These are phyloP conservation scores for Smutsia gigantea DNA, from an alignment of 2,797 vertebrate genomes.

Conservation along the genomic window DNA sequence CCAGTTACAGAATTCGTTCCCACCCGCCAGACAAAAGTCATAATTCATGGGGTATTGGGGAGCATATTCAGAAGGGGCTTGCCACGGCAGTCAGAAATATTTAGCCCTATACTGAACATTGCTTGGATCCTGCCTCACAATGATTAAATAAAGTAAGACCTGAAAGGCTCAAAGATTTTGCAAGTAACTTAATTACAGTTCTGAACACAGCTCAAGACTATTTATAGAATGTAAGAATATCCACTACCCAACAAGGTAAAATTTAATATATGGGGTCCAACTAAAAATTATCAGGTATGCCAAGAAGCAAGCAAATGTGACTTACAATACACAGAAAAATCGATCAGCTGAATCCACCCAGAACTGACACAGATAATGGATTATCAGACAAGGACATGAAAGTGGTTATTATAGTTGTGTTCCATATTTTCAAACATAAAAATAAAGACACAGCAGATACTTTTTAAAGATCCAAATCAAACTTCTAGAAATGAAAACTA, in stretches of 20 bases:
- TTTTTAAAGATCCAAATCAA: neutral
- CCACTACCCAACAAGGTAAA: neutral
- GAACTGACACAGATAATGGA: neutral
- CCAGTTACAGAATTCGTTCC: neutral
- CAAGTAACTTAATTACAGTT: neutral
- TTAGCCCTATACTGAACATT: neutral
- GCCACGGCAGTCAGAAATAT: neutral
- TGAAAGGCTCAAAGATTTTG: neutral
- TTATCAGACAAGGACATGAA: neutral
- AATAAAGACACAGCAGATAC: neutral
- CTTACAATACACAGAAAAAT: neutral
- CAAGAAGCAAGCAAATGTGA: neutral
- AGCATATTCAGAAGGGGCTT: neutral
- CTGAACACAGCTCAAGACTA: neutral
- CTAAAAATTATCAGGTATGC: neutral
- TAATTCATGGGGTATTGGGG: neutral
- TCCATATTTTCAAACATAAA: neutral
- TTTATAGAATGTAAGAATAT: neutral
- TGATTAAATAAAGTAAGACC: neutral
- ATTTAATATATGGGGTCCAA: neutral
- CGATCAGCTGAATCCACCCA: neutral
- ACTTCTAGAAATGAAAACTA: neutral
- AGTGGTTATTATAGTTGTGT: neutral
- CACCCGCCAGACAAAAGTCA: neutral
- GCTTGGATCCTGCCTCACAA: neutral